These are phyloP conservation scores for Latheticus oryzae DNA, from an alignment of 2,888 invertebrate genomes.

Conservation along the genomic window DNA sequence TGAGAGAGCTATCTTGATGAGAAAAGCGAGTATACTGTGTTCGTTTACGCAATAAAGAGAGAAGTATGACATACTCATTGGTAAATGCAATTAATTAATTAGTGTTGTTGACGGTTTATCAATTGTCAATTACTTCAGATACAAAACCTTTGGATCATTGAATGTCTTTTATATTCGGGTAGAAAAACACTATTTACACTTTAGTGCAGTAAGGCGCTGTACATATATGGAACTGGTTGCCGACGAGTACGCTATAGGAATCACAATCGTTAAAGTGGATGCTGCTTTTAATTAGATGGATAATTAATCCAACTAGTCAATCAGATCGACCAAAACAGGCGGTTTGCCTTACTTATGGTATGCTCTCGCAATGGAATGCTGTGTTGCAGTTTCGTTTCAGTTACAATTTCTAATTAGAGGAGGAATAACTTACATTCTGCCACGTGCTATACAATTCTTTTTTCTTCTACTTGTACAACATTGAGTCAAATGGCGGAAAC, in stretches of 20 bases:
- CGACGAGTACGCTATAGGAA: constrained; percentile 56
- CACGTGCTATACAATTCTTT: constrained; percentile 15
- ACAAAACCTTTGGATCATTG: constrained; percentile 53
- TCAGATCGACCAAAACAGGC: constrained; percentile 61
- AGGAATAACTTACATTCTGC: constrained; percentile 21
- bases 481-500: not conserved
- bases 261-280: constrained; percentile 57
- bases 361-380: constrained; percentile 4
- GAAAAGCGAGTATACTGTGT: too few species aligned
- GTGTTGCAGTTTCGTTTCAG: constrained; percentile 9
- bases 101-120: constrained; percentile 62
- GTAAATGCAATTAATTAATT: constrained; percentile 63
- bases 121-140: constrained; percentile 63
- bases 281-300: constrained; percentile 62
- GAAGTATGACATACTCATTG: constrained; percentile 54
- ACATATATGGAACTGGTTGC: constrained; percentile 59
- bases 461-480: not conserved
- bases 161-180: constrained; percentile 59
- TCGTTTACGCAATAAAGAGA: constrained; percentile 56
- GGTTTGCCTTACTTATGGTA: constrained; percentile 32
- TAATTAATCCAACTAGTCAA: constrained; percentile 64
- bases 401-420: constrained; percentile 21
- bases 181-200: constrained; percentile 65
- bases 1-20: too few species aligned
- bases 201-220: constrained; percentile 58